Evolutionary conservation across 1,140 invertebrate species (phyloP), one percentile per base, ranked within the genome.

Genomic region (Wiebesia pumilae): DNA sequence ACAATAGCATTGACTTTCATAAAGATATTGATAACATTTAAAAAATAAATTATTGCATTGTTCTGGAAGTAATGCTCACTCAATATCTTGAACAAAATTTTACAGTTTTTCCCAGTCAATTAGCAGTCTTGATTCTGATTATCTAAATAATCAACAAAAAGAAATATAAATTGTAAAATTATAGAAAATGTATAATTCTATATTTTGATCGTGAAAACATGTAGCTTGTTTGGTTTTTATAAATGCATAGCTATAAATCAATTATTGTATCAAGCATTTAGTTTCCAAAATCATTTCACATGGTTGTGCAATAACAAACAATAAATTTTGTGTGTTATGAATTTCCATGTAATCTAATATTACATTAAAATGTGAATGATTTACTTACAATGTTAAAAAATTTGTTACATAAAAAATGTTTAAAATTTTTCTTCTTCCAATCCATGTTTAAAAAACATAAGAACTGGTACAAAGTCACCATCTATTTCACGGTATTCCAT

Each of bases 361-460:
- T 38, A n/a, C 2, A 9, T 10, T 12, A 38, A n/a, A 7, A n/a
- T 54, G 40, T 47, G 30, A 30, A 47, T 9, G 14, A 58, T 51
- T 83, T 88, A 93, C 92, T 93, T 88, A 93, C 92, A 93, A 92
- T 90, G 89, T 90, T 90, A 88, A 79, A 91, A 88, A 91, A 91
- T 91, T 73, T 40, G 54, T 78, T 83, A 58, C 38, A 78, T 43
- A 78, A 78, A 54, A 40, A 89, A 89, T 89, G 54, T 89, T 93
- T 97, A 98, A 93, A 97, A 97, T 94, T 99, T 99, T 94, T 99
- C 98, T 94, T 99, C 98, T 81, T 97, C 95, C 77, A 99, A 95
- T 86, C 98, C 98, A 92, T 99, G 98, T 94, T 99, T 99, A 94
- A 98, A 98, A 93, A 98, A 98, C 96, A 98, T 98, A 90, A 99